Evolutionary conservation across 1,140 invertebrate species (phyloP), one percentile per base, ranked within the genome.

Genomic region (Nephila pilipes): DNA sequence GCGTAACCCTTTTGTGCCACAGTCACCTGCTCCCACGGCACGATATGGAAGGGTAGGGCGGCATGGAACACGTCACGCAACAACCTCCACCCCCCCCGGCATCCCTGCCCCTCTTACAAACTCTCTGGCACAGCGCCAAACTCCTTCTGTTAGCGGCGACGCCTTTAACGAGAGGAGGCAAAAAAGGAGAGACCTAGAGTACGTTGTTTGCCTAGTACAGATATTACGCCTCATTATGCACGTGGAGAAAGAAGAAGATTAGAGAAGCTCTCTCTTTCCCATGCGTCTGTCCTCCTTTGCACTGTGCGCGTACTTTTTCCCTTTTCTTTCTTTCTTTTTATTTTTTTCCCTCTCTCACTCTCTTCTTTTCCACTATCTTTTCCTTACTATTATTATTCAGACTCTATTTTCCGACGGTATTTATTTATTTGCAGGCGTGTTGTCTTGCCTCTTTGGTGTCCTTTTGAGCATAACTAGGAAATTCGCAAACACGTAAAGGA

Each of bases 221-320:
- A 93, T 93, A 93, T 93, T 93, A 93, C 91, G 91, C 81, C 83
- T 93, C 91, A 93, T 93, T 93, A 93, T 93, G 91, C 91, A 93
- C 81, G n/a, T 65, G 79, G 58, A 65, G 60, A 85, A 91, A 65
- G 60, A 85, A 85, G 55, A 69, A 85, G 58, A 69, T 32, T 75
- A 32, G 29, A 36, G 60, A 38, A 75, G 8, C 25, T 46, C 10
- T 36, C 79, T 81, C 79, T 81, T n/a, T 54, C 80, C 38, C 80
- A 54, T 75, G 69, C 69, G 69, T 75, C 69, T 75, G 69, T 75
- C 69, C 69, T 75, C 69, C 29, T 75, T 60, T 87, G 85, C 16
- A 18, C n/a, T 12, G 20, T 54, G 8, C 18, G 46, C 18, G 8
- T 10, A 8, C 14, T 57, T 85, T 57, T 25, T 57, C 55, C 29